Evolutionary conservation across 2,113 vertebrate genomes (phyloP), one percentile per base, ranked within the genome.

Genomic region (Eudyptes chrysolophus): DNA sequence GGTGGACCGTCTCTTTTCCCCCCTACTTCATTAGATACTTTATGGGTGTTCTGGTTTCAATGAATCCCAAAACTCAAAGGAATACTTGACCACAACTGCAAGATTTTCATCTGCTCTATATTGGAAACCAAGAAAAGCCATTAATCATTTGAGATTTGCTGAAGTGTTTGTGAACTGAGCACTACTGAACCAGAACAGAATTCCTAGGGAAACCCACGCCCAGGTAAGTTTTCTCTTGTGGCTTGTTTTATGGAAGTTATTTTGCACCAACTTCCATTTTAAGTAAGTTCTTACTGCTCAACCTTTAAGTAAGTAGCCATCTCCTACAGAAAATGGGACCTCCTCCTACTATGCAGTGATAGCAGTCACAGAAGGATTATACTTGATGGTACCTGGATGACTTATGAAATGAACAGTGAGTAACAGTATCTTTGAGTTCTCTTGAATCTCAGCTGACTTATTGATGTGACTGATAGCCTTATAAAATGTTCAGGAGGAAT

Each of bases 91-190:
- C 38, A 44, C 29, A 70, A 15, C 32, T 80, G 68, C 19, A 85
- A 61, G 40, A 68, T 66, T 91, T 93, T 77, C 6, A n/a, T 88
- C 75, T 46, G 11, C 46, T 87, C 26, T 87, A 1, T 82, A 30
- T 0, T 55, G 55, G 69, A 94, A 91, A 29, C 42, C 46, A 83
- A 60, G 49, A 44, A 77, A 85, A 96, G 7, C 13, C 49, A 61
- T 76, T 52, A 68, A 32, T 72, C 14, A n/a, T 77, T 48, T 0
- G 0, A 89, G 57, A 57, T 87, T 78, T 76, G 29, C 48, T 87
- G 69, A 84, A 89, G 49, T 77, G 46, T 78, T 90, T 70, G 34
- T 87, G 79, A 86, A 77, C 54, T 34, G 30, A 89, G 29, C 46
- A 38, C 36, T 66, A 55, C 49, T 84, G 72, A 94, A 55, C 19